A percentile compares a stretch with the other conserved stretches of the same genome.
phyloP scores from a whole-genome alignment of 2,113 vertebrate genomes.

The Chloebia gouldiae region DNA sequence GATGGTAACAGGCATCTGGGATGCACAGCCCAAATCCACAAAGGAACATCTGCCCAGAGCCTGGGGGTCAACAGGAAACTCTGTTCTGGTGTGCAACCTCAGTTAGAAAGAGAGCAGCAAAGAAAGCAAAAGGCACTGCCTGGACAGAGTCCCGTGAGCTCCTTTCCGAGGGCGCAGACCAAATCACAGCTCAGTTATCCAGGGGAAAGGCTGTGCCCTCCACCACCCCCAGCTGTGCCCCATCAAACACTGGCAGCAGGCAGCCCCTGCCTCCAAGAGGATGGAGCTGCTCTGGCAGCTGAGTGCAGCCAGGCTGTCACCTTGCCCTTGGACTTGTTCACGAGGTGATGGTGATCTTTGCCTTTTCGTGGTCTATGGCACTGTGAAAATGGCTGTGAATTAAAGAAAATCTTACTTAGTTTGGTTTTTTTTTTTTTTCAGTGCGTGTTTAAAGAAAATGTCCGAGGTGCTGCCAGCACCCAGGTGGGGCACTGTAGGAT shows the following conservation, averaged over 20 bases:
- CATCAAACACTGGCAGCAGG: background rate
- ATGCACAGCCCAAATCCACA: background rate
- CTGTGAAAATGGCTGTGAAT: background rate
- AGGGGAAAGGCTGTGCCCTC: background rate
- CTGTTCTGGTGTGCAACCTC: accelerated
- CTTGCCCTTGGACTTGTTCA: background rate
- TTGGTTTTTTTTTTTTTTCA: background rate
- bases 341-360: background rate
- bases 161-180: background rate
- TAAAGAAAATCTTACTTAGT: background rate
- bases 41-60: background rate
- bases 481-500: background rate
- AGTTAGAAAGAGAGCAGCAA: background rate
- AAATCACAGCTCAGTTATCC: background rate
- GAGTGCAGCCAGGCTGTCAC: background rate
- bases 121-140: background rate
- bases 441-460: background rate
- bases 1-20: background rate
- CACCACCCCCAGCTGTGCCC: background rate
- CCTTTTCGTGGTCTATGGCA: background rate
- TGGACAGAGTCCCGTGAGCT: background rate
- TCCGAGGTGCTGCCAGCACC: background rate
- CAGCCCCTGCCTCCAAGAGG: too few relatives aligned
- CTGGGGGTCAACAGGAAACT: background rate
- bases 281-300: background rate